These are phyloP conservation scores for Drosophila maculinotata DNA, from an alignment of 2,888 invertebrate genomes.

Conservation along the genomic window DNA sequence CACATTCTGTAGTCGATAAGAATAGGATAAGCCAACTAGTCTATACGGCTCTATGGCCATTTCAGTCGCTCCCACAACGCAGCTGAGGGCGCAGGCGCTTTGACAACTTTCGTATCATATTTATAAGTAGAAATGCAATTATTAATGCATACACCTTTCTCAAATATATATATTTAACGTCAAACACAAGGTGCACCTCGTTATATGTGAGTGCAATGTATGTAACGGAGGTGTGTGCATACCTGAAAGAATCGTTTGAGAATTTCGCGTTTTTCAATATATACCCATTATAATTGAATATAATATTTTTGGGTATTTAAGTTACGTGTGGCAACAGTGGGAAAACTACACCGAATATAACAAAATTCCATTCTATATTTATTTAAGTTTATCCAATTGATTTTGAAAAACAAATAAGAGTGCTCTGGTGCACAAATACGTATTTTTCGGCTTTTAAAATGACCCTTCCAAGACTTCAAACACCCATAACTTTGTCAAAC, in stretches of 20 bases:
- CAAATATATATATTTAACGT: slow-evolving; percentile 22
- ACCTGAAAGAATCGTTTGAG: slow-evolving; percentile 35
- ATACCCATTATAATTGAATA: slow-evolving; percentile 18
- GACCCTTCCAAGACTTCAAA: no score
- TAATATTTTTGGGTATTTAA: not conserved
- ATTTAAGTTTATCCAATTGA: no score
- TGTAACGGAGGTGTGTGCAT: slow-evolving; percentile 28
- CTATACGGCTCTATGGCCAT: slow-evolving; percentile 27
- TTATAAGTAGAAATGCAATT: slow-evolving; percentile 68
- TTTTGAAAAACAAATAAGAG: no score
- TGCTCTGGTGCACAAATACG: no score
- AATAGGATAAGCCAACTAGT: slow-evolving; percentile 43
- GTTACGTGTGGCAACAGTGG: no score
- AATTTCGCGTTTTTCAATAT: slow-evolving; percentile 45
- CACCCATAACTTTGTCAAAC: no score
- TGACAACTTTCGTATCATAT: slow-evolving; percentile 62
- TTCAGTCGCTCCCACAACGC: slow-evolving; percentile 45
- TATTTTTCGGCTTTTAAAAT: no score
- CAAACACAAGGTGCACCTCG: slow-evolving; percentile 42
- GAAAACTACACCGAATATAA: no score
- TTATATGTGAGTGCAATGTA: slow-evolving; percentile 19
- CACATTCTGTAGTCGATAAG: slow-evolving; percentile 11
- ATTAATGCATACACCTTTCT: slow-evolving; percentile 59
- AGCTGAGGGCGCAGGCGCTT: slow-evolving; percentile 53
- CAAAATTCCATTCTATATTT: no score